phyloP scores from a whole-genome alignment of 2,797 vertebrate genomes.

The Tragelaphus oryx region DNA sequence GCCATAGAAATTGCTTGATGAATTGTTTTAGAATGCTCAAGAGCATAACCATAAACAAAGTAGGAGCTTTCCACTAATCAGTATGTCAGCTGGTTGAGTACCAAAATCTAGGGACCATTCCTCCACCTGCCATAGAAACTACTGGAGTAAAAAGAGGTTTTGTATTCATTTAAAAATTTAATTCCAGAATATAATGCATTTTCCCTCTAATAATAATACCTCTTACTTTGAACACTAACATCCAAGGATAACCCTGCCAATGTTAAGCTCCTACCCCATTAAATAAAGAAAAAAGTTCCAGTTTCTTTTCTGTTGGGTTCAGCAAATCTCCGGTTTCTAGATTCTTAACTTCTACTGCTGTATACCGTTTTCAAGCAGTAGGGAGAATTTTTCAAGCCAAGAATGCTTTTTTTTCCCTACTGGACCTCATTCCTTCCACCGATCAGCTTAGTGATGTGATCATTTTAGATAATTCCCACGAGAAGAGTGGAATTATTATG shows the following conservation, averaged over 20 bases:
- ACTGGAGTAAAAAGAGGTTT: not conserved
- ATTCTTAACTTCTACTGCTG: not conserved
- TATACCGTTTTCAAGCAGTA: conserved; percentile 32
- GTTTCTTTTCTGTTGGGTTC: conserved; percentile 5
- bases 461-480: not conserved
- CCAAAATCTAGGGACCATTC: not conserved
- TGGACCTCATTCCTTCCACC: not conserved
- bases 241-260: not conserved
- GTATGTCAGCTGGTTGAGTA: conserved; percentile 30
- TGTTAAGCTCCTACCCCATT: not conserved
- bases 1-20: conserved; percentile 60
- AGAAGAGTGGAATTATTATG: not conserved
- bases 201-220: not conserved
- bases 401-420: not conserved
- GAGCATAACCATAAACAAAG: not conserved
- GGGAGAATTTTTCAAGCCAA: conserved; percentile 47
- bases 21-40: conserved; percentile 49
- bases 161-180: not conserved
- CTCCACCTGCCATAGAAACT: not conserved
- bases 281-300: not conserved
- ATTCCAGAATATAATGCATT: not conserved
- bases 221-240: not conserved
- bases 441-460: conserved; percentile 10
- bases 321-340: not conserved
- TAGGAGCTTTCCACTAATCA: conserved; percentile 5